phyloP scores from a whole-genome alignment of 1,140 invertebrate genomes.

The Apis laboriosa region DNA sequence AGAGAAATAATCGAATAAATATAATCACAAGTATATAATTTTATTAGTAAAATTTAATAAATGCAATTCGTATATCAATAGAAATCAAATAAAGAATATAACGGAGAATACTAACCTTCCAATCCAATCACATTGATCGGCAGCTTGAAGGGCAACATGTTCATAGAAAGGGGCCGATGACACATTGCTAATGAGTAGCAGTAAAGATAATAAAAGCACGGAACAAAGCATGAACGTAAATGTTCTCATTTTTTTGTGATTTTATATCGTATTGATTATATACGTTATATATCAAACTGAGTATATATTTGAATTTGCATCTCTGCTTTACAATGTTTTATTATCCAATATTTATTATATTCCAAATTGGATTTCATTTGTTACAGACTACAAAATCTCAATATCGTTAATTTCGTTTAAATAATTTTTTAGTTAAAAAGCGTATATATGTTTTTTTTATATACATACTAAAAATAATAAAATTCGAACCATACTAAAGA shows the following conservation, averaged over 20 bases:
- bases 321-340: neutral
- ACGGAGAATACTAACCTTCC: conserved; percentile 74
- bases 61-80: neutral
- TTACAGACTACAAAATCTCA: neutral
- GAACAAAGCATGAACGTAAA: neutral
- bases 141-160: conserved; percentile 67
- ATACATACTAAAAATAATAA: neutral
- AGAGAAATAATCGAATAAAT: neutral
- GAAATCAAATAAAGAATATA: conserved; percentile 22
- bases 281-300: neutral
- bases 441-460: neutral
- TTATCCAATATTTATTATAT: neutral
- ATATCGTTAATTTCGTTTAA: neutral
- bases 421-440: neutral
- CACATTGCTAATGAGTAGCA: conserved; percentile 52
- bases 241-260: conserved; percentile 40
- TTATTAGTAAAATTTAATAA: no score
- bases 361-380: neutral
- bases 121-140: conserved; percentile 79
- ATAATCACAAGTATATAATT: no score
- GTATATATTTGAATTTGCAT: conserved; percentile 5
- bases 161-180: conserved; percentile 70
- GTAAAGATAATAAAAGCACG: conserved; percentile 41
- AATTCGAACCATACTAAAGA: neutral
- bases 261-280: neutral